Evolutionary conservation across 2,113 vertebrate species (phyloP).

Genomic region (Apteryx owenii): DNA sequence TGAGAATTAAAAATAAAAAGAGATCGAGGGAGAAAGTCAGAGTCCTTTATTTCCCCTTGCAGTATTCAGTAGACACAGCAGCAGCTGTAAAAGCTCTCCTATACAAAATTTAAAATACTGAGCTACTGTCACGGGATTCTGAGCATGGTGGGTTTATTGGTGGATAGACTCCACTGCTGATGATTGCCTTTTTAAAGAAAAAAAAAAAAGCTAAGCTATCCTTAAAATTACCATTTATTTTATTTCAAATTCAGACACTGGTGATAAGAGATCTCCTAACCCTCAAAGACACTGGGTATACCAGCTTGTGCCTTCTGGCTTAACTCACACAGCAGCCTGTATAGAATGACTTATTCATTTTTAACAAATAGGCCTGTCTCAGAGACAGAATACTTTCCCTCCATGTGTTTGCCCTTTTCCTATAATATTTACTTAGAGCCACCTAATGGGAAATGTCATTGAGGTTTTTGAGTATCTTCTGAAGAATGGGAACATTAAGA

Average conservation of each 20-base stretch:
- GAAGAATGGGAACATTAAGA: slow-evolving; percentile 69
- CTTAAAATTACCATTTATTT: neutral
- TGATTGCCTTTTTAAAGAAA: neutral
- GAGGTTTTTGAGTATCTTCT: slow-evolving; percentile 69
- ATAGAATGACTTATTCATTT: neutral
- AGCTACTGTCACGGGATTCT: neutral
- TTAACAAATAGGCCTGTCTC: slow-evolving; percentile 28
- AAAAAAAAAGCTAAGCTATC: too few species aligned
- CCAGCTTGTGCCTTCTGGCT: neutral
- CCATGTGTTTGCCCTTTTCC: slow-evolving; percentile 66
- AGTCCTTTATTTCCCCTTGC: slow-evolving; percentile 40
- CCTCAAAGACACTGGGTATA: neutral
- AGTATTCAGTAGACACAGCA: neutral
- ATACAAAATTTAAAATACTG: neutral
- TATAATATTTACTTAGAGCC: slow-evolving; percentile 75
- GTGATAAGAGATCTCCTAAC: neutral
- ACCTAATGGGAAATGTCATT: slow-evolving; percentile 73
- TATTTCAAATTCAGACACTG: neutral
- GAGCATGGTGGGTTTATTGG: neutral
- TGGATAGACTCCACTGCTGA: neutral
- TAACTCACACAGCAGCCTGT: neutral
- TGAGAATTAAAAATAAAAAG: slow-evolving; percentile 61
- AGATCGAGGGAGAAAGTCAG: slow-evolving; percentile 22
- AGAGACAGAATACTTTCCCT: slow-evolving; percentile 37
- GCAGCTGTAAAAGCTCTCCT: neutral